phyloP scores from a whole-genome alignment of 2,113 vertebrate species.

The Thermophis baileyi region DNA sequence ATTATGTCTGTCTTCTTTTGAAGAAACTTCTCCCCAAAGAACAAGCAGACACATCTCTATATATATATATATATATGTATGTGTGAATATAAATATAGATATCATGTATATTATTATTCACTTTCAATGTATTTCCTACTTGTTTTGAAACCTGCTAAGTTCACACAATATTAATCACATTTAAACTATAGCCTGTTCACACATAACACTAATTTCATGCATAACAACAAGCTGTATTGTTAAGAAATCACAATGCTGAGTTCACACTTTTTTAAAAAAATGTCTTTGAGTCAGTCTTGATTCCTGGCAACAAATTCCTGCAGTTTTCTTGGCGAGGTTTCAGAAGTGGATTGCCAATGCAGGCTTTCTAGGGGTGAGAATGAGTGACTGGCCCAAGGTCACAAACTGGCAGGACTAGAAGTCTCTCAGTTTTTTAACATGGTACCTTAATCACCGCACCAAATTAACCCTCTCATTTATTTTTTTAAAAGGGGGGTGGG shows the following conservation, averaged over 20 bases:
- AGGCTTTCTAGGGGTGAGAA: neutral
- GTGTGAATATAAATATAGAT: neutral
- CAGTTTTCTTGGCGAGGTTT: neutral
- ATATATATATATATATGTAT: neutral
- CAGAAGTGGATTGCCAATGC: neutral
- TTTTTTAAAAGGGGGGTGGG: neutral
- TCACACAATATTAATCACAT: neutral
- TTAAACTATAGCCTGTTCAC: neutral
- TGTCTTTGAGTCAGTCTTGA: neutral
- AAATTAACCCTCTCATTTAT: neutral
- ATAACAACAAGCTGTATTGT: neutral
- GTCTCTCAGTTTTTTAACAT: neutral
- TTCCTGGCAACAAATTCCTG: neutral
- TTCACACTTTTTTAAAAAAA: neutral
- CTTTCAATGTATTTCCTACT: neutral
- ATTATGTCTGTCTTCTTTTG: neutral
- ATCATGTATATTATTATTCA: neutral
- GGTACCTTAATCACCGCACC: neutral
- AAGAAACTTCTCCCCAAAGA: neutral
- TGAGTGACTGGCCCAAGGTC: neutral
- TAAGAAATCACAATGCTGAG: neutral
- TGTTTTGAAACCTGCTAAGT: neutral
- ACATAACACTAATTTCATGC: neutral
- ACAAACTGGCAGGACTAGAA: neutral
- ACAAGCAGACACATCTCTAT: neutral